A percentile compares a stretch with the other conserved stretches of the same genome.
These are phyloP conservation scores for Ochropleura leucogaster DNA, from an alignment of 2,888 invertebrate genomes.

Conservation along the genomic window DNA sequence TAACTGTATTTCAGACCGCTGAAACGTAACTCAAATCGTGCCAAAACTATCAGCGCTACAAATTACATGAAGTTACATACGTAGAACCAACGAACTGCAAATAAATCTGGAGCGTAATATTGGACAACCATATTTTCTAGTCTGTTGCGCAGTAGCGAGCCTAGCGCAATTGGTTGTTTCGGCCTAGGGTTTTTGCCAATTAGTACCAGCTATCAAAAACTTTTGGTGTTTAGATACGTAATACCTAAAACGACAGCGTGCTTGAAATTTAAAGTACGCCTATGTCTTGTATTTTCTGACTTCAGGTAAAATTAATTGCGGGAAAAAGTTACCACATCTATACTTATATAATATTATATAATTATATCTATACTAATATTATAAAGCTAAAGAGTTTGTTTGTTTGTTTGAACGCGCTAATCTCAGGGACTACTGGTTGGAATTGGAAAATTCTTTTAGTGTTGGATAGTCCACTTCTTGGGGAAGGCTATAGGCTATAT, in stretches of 20 bases:
- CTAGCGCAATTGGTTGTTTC: constrained; percentile 31
- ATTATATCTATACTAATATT: too few species aligned
- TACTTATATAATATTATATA: too few species aligned
- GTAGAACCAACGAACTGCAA: constrained; percentile 7
- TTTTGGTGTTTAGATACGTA: neutral
- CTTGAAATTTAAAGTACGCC: neutral
- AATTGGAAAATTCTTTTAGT: too few species aligned
- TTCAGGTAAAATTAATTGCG: neutral
- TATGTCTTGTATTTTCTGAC: neutral
- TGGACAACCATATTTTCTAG: constrained; percentile 51
- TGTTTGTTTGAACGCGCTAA: too few species aligned
- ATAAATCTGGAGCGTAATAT: constrained; percentile 43
- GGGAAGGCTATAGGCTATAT: too few species aligned
- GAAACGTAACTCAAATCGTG: too few species aligned
- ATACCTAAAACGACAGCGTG: too few species aligned
- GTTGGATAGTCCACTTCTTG: too few species aligned
- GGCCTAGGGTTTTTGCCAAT: constrained; percentile 33
- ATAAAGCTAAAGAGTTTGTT: too few species aligned
- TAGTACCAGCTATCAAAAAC: constrained; percentile 6
- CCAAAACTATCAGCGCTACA: too few species aligned
- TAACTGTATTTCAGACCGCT: too few species aligned
- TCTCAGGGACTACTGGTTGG: too few species aligned
- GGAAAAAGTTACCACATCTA: neutral
- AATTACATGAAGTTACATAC: neutral
- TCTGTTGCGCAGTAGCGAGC: constrained; percentile 24